Conservation (phyloP, 2,113 vertebrate genomes). For the Eonycteris spelaea region DNA sequence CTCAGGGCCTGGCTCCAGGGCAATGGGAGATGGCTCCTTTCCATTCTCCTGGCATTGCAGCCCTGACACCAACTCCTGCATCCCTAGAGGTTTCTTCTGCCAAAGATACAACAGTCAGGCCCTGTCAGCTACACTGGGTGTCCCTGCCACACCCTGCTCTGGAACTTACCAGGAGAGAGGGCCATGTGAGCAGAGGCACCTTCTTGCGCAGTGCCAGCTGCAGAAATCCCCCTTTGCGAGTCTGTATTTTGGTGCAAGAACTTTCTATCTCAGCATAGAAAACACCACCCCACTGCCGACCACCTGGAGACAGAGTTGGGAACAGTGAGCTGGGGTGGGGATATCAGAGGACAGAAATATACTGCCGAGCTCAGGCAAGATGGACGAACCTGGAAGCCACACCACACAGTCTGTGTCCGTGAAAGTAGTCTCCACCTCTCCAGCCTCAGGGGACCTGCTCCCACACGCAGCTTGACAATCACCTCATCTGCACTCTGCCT, state of each 20-base stretch:
- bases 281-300: constrained; percentile 93
- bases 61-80: constrained; percentile 81
- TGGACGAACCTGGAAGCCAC: constrained; percentile 88
- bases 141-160: not conserved
- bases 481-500: constrained; percentile 95
- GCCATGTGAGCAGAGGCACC: constrained; percentile 95
- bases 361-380: not conserved
- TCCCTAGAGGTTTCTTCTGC: constrained; percentile 87
- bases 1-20: constrained; percentile 78
- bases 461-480: constrained; percentile 91
- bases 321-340: not conserved
- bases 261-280: constrained; percentile 95
- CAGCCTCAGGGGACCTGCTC: constrained; percentile 82
- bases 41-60: constrained; percentile 82
- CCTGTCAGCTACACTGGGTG: not conserved
- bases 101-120: constrained; percentile 62
- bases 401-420: constrained; percentile 91
- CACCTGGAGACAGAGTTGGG: constrained; percentile 82
- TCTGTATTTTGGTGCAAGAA: constrained; percentile 92
- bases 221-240: constrained; percentile 91
- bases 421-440: constrained; percentile 89
- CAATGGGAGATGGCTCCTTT: constrained; percentile 77
- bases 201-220: constrained; percentile 95
- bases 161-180: constrained; percentile 89
- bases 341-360: not conserved